Evolutionary conservation across 1,140 invertebrate species (phyloP).

Genomic region (Eumaeus atala): DNA sequence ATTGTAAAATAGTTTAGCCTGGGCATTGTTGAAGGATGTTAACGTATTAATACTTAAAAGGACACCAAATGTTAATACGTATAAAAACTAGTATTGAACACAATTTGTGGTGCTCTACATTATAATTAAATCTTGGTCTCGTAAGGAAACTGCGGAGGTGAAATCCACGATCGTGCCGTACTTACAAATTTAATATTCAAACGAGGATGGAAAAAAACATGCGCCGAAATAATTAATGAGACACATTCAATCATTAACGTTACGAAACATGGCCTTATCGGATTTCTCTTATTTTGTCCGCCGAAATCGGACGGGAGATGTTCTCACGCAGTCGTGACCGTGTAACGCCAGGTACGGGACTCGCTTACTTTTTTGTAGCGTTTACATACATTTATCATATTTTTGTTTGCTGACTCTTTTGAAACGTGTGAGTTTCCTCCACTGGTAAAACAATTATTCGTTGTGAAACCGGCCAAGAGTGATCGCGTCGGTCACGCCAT

Average conservation of each 20-base stretch:
- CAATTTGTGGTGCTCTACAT: slow-evolving; percentile 2
- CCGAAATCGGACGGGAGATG: not conserved
- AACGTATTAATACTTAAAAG: too few relatives aligned
- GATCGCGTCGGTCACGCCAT: too few relatives aligned
- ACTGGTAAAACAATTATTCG: too few relatives aligned
- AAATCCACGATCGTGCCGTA: not conserved
- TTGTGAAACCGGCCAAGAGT: too few relatives aligned
- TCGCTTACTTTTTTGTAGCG: not conserved
- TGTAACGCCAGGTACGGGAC: not conserved
- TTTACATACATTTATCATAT: not conserved
- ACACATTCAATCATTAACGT: slow-evolving; percentile 7
- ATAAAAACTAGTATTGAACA: not conserved
- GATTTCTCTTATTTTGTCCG: not conserved
- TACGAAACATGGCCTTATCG: not conserved
- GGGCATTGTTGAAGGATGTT: too few relatives aligned
- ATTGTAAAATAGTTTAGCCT: too few relatives aligned
- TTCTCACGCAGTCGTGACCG: not conserved
- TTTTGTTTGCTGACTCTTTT: slow-evolving; percentile 1
- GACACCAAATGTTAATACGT: too few relatives aligned
- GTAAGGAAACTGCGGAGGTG: slow-evolving; percentile 10
- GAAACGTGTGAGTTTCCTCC: too few relatives aligned
- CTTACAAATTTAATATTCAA: not conserved
- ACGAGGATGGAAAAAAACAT: slow-evolving; percentile 6
- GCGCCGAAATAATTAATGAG: not conserved
- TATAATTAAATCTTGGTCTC: slow-evolving; percentile 4